Conservation (phyloP, 2,888 invertebrate genomes). For the Sinodicranocentrus sp. region DNA sequence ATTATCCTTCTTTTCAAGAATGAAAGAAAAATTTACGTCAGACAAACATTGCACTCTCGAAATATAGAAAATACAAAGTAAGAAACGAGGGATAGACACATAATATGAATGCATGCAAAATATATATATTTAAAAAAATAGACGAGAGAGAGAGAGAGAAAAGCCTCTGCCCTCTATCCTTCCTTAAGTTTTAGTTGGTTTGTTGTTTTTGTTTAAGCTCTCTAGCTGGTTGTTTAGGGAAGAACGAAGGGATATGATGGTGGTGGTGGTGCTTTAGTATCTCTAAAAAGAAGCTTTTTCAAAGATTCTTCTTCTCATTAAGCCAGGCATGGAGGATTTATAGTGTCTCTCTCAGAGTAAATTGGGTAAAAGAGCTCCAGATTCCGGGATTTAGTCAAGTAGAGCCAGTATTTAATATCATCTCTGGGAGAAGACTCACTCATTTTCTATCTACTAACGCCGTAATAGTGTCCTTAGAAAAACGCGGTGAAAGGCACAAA, state of each 20-base stretch:
- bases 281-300: constrained; percentile 34
- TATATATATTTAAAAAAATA: no score
- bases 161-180: neutral
- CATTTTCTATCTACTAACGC: no score
- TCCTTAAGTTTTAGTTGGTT: neutral
- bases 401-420: constrained; percentile 20
- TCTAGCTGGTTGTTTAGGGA: neutral
- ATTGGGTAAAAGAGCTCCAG: constrained; percentile 55
- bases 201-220: neutral
- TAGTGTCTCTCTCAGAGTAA: constrained; percentile 49
- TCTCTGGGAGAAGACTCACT: neutral
- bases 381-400: constrained; percentile 54
- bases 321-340: constrained; percentile 56
- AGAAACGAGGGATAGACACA: neutral
- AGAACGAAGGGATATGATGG: neutral
- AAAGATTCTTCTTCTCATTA: constrained; percentile 51
- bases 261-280: constrained; percentile 10
- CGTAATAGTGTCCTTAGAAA: no score
- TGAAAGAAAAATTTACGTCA: neutral
- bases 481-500: no score
- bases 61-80: constrained; percentile 13
- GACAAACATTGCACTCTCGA: neutral
- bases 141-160: neutral
- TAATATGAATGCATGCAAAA: neutral
- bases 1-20: neutral